Evolutionary conservation across 1,140 invertebrate species (phyloP).

Genomic region (Diprion similis): DNA sequence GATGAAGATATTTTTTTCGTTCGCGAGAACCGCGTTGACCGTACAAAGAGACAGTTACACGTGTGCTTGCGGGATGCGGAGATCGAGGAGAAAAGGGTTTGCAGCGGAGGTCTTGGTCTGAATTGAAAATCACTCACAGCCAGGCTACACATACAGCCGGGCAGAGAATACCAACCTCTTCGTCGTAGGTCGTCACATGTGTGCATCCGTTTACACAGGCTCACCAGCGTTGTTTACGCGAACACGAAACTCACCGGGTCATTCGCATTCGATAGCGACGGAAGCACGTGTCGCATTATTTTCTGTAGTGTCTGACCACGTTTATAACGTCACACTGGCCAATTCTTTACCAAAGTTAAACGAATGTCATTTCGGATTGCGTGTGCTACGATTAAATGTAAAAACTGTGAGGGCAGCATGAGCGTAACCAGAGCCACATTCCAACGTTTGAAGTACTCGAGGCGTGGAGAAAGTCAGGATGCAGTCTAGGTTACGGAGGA

Average conservation of each 20-base stretch:
- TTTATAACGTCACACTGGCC: background rate
- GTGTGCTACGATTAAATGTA: too few relatives aligned
- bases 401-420: too few relatives aligned
- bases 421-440: too few relatives aligned
- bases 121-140: slow-evolving; percentile 16
- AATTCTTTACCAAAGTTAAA: background rate
- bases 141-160: background rate
- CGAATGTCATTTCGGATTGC: background rate
- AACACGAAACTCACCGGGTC: background rate
- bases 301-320: background rate
- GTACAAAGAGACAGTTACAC: slow-evolving; percentile 14
- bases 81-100: background rate
- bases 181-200: background rate
- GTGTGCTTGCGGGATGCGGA: slow-evolving; percentile 9
- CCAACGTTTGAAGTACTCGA: too few relatives aligned
- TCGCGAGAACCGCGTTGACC: background rate
- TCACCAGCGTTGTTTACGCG: background rate
- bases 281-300: background rate
- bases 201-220: background rate
- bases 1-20: slow-evolving; percentile 14
- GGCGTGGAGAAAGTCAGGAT: background rate
- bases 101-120: background rate
- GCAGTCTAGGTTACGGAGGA: background rate
- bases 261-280: background rate
- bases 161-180: slow-evolving; percentile 7